Percentiles rank a stretch among this genome's conserved stretches.
These are phyloP conservation scores for Scytalopus superciliaris DNA, from an alignment of 2,113 vertebrate genomes.

Conservation along the genomic window DNA sequence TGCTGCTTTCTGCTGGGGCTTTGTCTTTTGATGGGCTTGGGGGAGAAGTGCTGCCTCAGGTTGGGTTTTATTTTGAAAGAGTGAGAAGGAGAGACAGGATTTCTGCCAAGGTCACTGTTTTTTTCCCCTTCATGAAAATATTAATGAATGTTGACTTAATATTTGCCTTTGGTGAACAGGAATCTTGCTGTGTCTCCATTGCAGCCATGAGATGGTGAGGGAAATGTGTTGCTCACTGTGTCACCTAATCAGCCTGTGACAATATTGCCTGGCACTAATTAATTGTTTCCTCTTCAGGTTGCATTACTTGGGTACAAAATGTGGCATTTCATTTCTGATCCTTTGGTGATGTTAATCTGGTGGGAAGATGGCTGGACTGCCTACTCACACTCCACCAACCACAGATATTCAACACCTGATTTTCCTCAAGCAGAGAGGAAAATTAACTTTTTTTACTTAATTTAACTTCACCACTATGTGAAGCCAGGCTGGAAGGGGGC, in stretches of 20 bases:
- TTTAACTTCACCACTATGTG: not conserved
- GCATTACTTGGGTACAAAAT: not conserved
- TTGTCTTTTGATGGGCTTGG: not conserved
- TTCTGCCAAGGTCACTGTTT: constrained; percentile 5
- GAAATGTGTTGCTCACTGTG: not conserved
- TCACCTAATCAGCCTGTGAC: not conserved
- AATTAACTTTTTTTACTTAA: not conserved
- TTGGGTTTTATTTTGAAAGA: not conserved
- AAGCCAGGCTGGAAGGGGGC: not conserved
- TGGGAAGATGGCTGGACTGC: not conserved
- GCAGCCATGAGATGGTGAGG: not conserved
- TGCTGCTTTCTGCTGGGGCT: not conserved
- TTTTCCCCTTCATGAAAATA: not conserved
- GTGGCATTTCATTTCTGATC: not conserved
- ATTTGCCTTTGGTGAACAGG: constrained; percentile 8
- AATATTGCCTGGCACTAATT: constrained; percentile 7
- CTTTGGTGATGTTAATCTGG: not conserved
- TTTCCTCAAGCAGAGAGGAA: not conserved
- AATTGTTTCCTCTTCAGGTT: not conserved
- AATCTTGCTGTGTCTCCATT: not conserved
- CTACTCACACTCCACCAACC: not conserved
- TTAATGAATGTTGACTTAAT: constrained; percentile 39
- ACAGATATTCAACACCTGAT: not conserved
- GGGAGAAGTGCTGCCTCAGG: not conserved
- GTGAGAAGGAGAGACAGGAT: not conserved